Evolutionary conservation across 37 sponge, comb jelly and placozoan genomes (phyloP).

Genomic region (Amphimedon queenslandica): DNA sequence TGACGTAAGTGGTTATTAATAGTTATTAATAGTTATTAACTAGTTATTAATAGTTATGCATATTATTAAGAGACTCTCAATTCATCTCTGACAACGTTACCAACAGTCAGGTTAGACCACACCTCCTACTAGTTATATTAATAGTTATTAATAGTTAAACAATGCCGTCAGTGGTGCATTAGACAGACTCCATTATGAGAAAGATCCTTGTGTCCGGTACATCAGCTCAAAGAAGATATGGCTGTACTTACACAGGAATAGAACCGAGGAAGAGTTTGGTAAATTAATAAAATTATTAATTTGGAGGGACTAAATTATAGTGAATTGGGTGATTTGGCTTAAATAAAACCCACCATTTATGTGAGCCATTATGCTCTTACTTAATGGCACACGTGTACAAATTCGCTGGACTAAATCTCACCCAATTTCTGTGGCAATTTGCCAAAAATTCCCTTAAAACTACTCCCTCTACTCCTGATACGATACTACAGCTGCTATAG

Average conservation of each 20-base stretch:
- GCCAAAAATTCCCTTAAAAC: too few species aligned
- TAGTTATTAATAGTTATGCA: slow-evolving; percentile 51
- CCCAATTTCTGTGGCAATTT: background rate
- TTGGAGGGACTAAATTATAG: background rate
- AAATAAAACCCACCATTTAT: background rate
- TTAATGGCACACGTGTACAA: background rate
- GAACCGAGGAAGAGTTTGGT: slow-evolving; percentile 86
- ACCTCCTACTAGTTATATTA: background rate
- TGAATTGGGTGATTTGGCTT: background rate
- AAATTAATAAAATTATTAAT: slow-evolving; percentile 1
- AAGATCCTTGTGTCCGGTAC: slow-evolving; percentile 92
- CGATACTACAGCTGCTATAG: too few species aligned
- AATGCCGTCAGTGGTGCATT: slow-evolving; percentile 93
- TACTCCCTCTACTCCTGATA: too few species aligned
- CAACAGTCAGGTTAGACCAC: slow-evolving; percentile 50
- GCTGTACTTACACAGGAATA: slow-evolving; percentile 85
- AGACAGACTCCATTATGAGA: slow-evolving; percentile 93
- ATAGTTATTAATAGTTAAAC: slow-evolving; percentile 42
- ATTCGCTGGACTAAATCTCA: background rate
- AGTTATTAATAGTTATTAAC: too few species aligned
- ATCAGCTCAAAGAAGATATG: slow-evolving; percentile 85
- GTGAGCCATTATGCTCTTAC: background rate
- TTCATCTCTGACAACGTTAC: slow-evolving; percentile 52
- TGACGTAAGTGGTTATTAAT: slow-evolving; percentile 53
- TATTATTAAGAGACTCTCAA: slow-evolving; percentile 75